Conservation (phyloP, 2,888 invertebrate species). For the Abscondita cerata region DNA sequence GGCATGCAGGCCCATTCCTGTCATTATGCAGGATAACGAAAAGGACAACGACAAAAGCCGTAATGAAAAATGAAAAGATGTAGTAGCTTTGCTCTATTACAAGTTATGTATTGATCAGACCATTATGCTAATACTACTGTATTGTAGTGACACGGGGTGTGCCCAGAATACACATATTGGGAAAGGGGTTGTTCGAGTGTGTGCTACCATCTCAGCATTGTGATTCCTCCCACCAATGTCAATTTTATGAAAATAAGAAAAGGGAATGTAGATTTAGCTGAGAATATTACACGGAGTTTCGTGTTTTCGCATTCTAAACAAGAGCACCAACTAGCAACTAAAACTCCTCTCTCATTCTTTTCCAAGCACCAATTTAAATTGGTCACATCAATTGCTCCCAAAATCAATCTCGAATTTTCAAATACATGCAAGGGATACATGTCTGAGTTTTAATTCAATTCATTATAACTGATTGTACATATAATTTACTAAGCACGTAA, state of each 20-base stretch:
- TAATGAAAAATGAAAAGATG: conserved; percentile 34
- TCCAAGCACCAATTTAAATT: too few relatives aligned
- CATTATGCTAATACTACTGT: conserved; percentile 47
- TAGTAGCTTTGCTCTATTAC: conserved; percentile 33
- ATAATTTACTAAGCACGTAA: too few relatives aligned
- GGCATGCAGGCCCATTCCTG: conserved; percentile 24
- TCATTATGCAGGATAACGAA: conserved; percentile 31
- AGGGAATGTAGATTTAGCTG: conserved; percentile 48
- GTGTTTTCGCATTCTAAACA: conserved; percentile 37
- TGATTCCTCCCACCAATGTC: conserved; percentile 43
- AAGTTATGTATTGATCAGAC: conserved; percentile 45
- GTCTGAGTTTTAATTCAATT: too few relatives aligned
- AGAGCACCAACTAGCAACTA: conserved; percentile 15
- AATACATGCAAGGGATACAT: too few relatives aligned
- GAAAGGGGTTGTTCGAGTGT: conserved; percentile 37
- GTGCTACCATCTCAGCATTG: conserved; percentile 41
- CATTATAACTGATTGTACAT: too few relatives aligned
- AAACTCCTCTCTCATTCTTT: neutral
- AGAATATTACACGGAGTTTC: conserved; percentile 42
- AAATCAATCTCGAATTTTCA: too few relatives aligned
- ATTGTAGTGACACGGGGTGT: conserved; percentile 43
- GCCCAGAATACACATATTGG: conserved; percentile 40
- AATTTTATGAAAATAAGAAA: conserved; percentile 50
- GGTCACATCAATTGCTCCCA: too few relatives aligned
- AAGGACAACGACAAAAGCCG: conserved; percentile 30